Evolutionary conservation across 2,888 invertebrate genomes (phyloP).

Genomic region (Pyralis farinalis): DNA sequence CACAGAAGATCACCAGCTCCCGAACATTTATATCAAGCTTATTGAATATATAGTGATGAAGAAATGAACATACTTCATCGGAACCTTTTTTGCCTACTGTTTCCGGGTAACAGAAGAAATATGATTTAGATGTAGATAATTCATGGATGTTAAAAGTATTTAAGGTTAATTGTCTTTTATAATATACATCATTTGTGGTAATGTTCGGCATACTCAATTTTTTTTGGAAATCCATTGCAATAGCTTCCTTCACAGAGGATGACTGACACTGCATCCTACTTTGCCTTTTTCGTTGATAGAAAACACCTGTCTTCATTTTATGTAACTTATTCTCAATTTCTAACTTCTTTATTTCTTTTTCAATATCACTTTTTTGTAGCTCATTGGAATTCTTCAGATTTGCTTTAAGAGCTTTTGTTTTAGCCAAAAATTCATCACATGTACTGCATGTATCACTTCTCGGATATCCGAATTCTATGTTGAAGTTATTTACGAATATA

Average conservation of each 20-base stretch:
- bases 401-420: too few relatives aligned
- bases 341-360: too few relatives aligned
- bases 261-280: conserved; percentile 11
- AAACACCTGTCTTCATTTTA: conserved; percentile 18
- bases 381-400: too few relatives aligned
- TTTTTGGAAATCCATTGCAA: conserved; percentile 20
- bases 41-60: too few relatives aligned
- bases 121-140: conserved; percentile 16
- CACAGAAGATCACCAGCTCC: too few relatives aligned
- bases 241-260: conserved; percentile 17
- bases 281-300: conserved; percentile 19
- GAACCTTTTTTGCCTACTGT: conserved; percentile 21
- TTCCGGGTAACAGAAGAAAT: conserved; percentile 26
- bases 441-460: background rate
- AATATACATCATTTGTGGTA: conserved; percentile 23
- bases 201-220: conserved; percentile 27
- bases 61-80: conserved; percentile 20
- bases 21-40: too few relatives aligned
- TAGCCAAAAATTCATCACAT: background rate
- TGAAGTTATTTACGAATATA: background rate
- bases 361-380: too few relatives aligned
- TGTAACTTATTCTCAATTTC: conserved; percentile 14
- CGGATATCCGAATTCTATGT: background rate
- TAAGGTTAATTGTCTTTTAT: conserved; percentile 11
- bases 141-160: conserved; percentile 26